Evolutionary conservation across 2,888 invertebrate genomes (phyloP), one percentile per base, ranked within the genome.

Genomic region (Meliscaeva auricollis): DNA sequence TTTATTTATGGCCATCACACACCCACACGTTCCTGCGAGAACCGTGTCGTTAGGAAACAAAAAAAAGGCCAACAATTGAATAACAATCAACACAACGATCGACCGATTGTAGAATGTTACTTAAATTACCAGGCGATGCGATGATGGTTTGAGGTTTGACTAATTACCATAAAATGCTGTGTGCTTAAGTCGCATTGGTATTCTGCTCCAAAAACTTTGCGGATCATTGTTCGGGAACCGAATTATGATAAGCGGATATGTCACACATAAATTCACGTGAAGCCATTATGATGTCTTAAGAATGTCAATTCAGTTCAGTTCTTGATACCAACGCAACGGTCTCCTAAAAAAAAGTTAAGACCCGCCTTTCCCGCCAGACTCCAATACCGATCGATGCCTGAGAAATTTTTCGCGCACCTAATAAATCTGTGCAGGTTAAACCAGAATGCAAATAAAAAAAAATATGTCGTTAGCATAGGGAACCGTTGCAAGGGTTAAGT

Each of bases 201-300:
- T 85, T 81, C 85, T 77, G 76, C 62, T 69, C 85, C 85, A 81
- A 81, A 81, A 81, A 76, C 64, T 70, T 32, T 54, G 30, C 44
- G 69, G 46, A 80, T 60, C 76, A 76, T 62, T 41, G 72, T 60
- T 44, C 72, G 81, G 62, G 85, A 84, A 80, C 81, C 81, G 64
- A 80, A 74, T 85, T 85, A 85, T 85, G 85, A 85, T 85, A 85
- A 85, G 81, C 85, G 85, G 85, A 85, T 85, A 76, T 81, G 85
- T 85, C 85, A 73, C 48, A 77, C 85, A 85, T 85, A 85, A 85
- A 85, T 85, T 78, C 76, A 72, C 41, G 68, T 50, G 81, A 69
- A 76, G 54, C 76, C 76, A 73, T 76, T 77, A 69, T 85, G 73
- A 69, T 38, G 9, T 38, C 68, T 20, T 54, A 77, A 62, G 85